phyloP scores from a whole-genome alignment of 2,113 vertebrate species.

The Orthonyx spaldingii region DNA sequence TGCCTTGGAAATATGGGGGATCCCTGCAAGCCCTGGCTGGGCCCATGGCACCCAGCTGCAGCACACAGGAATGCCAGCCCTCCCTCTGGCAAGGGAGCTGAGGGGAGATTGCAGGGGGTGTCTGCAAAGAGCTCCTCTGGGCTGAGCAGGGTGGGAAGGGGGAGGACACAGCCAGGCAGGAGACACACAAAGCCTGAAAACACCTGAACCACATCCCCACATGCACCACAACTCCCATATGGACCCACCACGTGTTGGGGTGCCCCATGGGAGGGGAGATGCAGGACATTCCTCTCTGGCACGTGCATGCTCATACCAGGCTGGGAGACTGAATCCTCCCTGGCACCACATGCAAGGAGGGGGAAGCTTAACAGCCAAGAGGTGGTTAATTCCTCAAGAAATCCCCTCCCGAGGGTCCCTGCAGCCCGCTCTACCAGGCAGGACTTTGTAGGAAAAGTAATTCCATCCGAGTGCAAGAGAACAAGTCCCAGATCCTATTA shows the following conservation, averaged over 20 bases:
- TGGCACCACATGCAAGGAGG: background rate
- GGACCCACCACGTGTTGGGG: fast-evolving
- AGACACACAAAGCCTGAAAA: background rate
- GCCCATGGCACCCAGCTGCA: background rate
- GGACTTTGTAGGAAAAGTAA: background rate
- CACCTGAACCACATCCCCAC: background rate
- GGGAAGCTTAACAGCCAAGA: background rate
- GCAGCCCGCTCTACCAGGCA: background rate
- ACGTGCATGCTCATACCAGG: background rate
- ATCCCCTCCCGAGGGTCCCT: background rate
- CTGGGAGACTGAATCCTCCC: background rate
- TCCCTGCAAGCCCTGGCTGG: background rate
- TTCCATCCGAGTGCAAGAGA: background rate
- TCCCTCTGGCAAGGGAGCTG: background rate
- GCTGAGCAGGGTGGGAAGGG: background rate
- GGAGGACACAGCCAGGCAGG: background rate
- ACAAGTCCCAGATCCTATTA: background rate
- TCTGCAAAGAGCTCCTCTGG: background rate
- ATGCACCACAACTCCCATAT: background rate
- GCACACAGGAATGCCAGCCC: fast-evolving
- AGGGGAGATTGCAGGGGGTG: too few relatives aligned
- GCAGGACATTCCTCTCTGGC: background rate
- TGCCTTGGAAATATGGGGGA: fast-evolving
- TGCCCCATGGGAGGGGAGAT: background rate
- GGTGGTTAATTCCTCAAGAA: background rate